Evolutionary conservation across 2,113 vertebrate genomes (phyloP).

Genomic region (Myrmophylax atrothorax): DNA sequence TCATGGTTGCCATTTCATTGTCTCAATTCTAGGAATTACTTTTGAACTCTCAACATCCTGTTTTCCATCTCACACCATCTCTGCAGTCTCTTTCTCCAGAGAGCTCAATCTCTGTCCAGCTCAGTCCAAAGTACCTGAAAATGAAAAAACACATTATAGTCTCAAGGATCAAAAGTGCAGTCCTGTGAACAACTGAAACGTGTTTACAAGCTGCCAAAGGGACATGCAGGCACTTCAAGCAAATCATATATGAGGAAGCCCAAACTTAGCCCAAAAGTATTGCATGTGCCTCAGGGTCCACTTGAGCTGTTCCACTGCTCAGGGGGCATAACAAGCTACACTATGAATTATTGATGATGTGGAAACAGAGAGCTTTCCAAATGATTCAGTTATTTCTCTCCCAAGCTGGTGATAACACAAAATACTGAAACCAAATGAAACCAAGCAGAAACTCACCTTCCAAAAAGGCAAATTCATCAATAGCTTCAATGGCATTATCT

Average conservation of each 20-base stretch:
- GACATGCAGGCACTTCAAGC: not conserved
- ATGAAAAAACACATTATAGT: not conserved
- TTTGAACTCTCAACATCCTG: not conserved
- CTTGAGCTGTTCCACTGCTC: not conserved
- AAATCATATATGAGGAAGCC: not conserved
- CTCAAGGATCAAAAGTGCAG: not conserved
- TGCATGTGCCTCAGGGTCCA: rapidly evolving
- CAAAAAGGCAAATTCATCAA: constrained; percentile 96
- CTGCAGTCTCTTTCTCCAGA: not conserved
- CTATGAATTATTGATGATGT: not conserved
- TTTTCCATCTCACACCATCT: not conserved
- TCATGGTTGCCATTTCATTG: not conserved
- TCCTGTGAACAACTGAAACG: not conserved
- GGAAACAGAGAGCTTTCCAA: not conserved
- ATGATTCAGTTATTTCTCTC: not conserved
- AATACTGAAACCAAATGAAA: not conserved
- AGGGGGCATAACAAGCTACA: not conserved
- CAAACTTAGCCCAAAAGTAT: not conserved
- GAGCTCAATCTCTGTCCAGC: not conserved
- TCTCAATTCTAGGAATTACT: not conserved
- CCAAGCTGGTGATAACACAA: not conserved
- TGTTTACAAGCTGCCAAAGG: not conserved
- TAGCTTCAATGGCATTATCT: constrained; percentile 95
- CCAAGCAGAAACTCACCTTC: constrained; percentile 81
- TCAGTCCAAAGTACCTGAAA: constrained; percentile 78